phyloP scores from a whole-genome alignment of 2,797 vertebrate species.

The Sylvia borin region DNA sequence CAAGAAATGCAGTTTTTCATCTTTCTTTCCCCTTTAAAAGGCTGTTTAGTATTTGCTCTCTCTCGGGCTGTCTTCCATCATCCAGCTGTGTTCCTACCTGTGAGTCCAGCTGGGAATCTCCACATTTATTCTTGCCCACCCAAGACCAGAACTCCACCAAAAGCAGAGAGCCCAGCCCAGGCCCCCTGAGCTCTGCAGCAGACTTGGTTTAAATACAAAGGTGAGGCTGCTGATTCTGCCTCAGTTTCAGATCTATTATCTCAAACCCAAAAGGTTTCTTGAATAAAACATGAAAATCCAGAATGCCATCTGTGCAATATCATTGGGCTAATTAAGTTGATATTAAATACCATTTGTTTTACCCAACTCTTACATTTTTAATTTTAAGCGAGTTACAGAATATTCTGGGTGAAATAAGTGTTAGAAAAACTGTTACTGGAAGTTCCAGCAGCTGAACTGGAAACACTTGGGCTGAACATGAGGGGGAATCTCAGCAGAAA shows the following conservation, averaged over 20 bases:
- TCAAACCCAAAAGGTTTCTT: neutral
- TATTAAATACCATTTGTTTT: conserved; percentile 8
- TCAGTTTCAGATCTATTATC: neutral
- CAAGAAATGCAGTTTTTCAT: neutral
- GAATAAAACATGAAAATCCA: conserved; percentile 25
- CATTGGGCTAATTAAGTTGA: neutral
- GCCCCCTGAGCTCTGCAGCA: neutral
- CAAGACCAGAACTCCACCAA: neutral
- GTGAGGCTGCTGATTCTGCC: neutral
- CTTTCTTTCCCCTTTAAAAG: neutral
- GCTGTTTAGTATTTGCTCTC: neutral
- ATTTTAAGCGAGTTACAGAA: neutral
- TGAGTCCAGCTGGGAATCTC: neutral
- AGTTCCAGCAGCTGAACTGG: neutral
- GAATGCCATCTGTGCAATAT: neutral
- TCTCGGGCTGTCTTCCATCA: neutral
- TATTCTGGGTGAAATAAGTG: neutral
- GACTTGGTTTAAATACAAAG: neutral
- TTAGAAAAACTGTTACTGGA: neutral
- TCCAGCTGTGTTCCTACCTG: neutral
- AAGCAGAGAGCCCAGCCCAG: neutral
- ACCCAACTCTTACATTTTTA: neutral
- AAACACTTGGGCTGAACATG: neutral
- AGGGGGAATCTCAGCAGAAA: neutral
- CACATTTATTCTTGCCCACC: neutral